Base-by-base conservation (phyloP, 2,797 vertebrate species). In the Pipistrellus kuhlii region DNA sequence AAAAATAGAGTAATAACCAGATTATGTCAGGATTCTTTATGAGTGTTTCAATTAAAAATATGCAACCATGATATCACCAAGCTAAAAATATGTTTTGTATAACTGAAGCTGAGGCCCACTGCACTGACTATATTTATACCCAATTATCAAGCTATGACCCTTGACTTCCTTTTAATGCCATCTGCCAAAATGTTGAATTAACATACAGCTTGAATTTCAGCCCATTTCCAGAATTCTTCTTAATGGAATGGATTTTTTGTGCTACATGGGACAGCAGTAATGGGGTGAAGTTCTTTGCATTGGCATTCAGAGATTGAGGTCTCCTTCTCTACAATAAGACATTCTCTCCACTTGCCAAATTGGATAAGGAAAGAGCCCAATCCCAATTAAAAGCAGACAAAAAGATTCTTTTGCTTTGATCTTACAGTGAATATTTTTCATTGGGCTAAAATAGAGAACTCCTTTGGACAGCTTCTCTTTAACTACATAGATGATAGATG, bases 131-230 rank as follows among this genome's bases (percentile, higher is more conserved):
- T 98, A 97, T 97, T 98, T 97, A 98, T 93, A 96, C 88, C 86
- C 94, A 94, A 86, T 98, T 97, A 98, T 57, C 77, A 44, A 97
- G 97, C 95, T 88, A 81, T 92, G 97, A 97, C 96, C 97, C 95
- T 97, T 97, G 86, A 97, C 96, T 98, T 98, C 90, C 80, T 0
- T 8, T 92, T 76, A 86, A 95, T 97, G 93, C 95, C 95, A 69
- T 51, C 92, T 97, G 97, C 97, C 98, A 98, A 98, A 98, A 97
- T 93, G 55, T 59, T 96, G 95, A 96, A 98, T 98, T 98, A 98
- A 98, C 98, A 96, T 92, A 95, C 87, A 90, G 83, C 93, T 97
- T 97, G 97, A 98, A 98, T 97, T 96, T 76, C 93, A 98, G 93
- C 95, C 95, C 97, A 66, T 94, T 97, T 97, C 90, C 92, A 97